phyloP scores from a whole-genome alignment of 2,113 vertebrate species.

The Falco punctatus region DNA sequence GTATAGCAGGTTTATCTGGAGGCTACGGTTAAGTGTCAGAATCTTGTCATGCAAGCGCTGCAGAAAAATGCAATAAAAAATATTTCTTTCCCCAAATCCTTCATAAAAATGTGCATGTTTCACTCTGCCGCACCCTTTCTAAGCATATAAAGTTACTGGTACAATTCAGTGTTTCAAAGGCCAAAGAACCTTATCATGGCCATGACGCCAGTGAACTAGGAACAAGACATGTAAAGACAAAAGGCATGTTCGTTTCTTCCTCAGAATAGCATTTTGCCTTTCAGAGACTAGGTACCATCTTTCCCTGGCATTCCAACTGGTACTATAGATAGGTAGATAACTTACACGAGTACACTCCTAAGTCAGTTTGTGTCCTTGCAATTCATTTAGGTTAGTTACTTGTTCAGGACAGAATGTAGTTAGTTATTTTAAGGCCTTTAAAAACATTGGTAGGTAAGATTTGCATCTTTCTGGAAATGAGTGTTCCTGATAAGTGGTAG shows the following conservation, averaged over 20 bases:
- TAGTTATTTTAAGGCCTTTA: neutral
- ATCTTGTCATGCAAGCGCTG: neutral
- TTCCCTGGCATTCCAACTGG: rapidly evolving
- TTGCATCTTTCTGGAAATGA: neutral
- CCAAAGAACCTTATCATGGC: neutral
- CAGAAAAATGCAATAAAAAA: neutral
- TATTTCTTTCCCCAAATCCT: neutral
- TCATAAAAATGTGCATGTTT: neutral
- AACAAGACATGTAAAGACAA: neutral
- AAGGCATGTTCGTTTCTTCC: neutral
- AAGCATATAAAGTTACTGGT: neutral
- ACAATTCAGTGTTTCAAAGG: neutral
- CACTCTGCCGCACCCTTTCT: neutral
- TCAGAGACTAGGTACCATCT: neutral
- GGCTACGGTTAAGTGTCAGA: neutral
- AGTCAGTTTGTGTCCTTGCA: neutral
- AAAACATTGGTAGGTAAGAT: neutral
- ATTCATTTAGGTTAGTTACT: neutral
- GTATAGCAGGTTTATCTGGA: neutral
- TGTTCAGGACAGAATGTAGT: neutral
- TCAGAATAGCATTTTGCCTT: neutral
- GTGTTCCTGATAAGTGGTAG: neutral
- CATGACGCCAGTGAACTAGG: neutral
- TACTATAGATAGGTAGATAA: neutral
- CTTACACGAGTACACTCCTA: neutral